Evolutionary conservation across 2,888 invertebrate species (phyloP), one percentile per base, ranked within the genome.

Genomic region (Drosophila planitibia): DNA sequence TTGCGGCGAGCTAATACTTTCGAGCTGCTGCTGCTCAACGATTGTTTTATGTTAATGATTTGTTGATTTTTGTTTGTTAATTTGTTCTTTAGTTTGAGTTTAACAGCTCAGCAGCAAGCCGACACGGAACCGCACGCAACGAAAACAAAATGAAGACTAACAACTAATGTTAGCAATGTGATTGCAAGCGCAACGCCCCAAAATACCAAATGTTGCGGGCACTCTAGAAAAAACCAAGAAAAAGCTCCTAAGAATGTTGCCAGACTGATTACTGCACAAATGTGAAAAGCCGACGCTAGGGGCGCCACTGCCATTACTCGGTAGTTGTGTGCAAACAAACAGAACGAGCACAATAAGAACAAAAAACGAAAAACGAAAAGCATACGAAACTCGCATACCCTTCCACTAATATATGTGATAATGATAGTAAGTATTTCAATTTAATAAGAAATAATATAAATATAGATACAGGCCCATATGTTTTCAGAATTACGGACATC

Each of bases 121-220:
- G 58, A 62, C 73, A 28, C 64, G 55, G 52, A 22, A 79, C 70
- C 83, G 75, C 70, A 63, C 76, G 78, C 83, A 73, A 83, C 75
- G 59, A 66, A 77, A 80, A 76, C 80, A 80, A 80, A 80, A 70
- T 80, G 70, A 80, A 80, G 79, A 80, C 78, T 79, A 74, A 75
- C 78, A 79, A 66, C 74, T 60, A 74, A 67, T 63, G 70, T 66
- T 63, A 39, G 70, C 70, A 78, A 78, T 78, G 79, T 78, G 78
- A 66, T 64, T 78, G 78, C 78, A 70, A 54, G 61, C 78, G 78
- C 74, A 74, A 78, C 78, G 78, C 78, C 79, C 79, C 74, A 74
- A 68, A 78, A 78, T 76, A 76, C 76, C 76, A 68, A 61, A 76
- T 55, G 39, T 47, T 32, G 39, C 58, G 37, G 22, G 41, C 33